Evolutionary conservation across 1,140 invertebrate genomes (phyloP), one percentile per base, ranked within the genome.

Genomic region (Pissodes strobi): DNA sequence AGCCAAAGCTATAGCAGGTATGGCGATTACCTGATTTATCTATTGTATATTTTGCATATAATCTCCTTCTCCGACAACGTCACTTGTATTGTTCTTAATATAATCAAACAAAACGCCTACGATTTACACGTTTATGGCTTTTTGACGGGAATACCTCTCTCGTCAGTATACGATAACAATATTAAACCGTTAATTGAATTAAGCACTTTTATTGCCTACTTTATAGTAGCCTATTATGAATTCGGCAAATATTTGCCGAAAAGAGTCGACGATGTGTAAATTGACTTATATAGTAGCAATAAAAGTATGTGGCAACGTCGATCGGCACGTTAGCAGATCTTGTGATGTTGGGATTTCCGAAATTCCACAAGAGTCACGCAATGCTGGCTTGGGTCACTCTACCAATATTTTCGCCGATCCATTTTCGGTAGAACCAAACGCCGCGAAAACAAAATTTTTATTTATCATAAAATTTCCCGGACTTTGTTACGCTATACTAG

Each of bases 291-390:
- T 6, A 30, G 4, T 6, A 12, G 4, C 5, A 6, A 30, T 6
- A 30, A 5, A 5, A 6, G 4, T 5, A 30, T 30, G 5, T 12
- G 12, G 12, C 5, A 30, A 30, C 12, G 27, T n/a, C 18, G 45
- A n/a, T 22, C 15, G 45, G 6, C 8, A 17, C 1, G 8, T 22
- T n/a, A 48, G 18, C 22, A 23, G 12, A 48, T 48, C 22, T 48
- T 23, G 22, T 43, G 51, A 19, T 55, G 52, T 49, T 39, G 52
- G 65, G 65, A 56, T 63, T 67, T 67, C 58, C 65, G 57, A 66
- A 66, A 66, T 59, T 61, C 56, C 45, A 51, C 10, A 19, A 17
- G 22, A 37, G 25, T 61, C 12, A 22, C 57, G 64, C 57, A 60
- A 60, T 61, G 19, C 6, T 22, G 12, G 13, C 27, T 66, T 39